Percentiles rank a stretch among this genome's conserved stretches.
Evolutionary conservation across 2,888 invertebrate species (phyloP).

Genomic region (Coelogynopora nodosa): DNA sequence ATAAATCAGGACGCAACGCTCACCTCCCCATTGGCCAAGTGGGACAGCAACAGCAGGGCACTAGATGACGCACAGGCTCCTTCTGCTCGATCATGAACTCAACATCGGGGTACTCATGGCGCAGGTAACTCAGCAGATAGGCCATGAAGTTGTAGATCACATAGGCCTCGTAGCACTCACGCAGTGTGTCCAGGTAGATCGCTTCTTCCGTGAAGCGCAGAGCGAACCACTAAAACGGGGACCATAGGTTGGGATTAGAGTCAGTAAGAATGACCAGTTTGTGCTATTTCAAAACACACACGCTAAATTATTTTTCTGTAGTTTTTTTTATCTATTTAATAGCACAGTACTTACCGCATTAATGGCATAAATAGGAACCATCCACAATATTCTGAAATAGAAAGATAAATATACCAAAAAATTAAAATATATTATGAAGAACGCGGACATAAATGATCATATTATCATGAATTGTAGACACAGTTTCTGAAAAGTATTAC

Average conservation of each 20-base stretch:
- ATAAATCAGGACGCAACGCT: too few relatives aligned
- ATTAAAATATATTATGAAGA: too few relatives aligned
- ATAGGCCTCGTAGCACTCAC: constrained; percentile 95
- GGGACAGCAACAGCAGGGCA: constrained; percentile 79
- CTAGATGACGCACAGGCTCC: constrained; percentile 80
- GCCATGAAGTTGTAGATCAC: constrained; percentile 97
- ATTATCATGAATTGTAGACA: too few relatives aligned
- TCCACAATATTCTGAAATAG: constrained; percentile 82
- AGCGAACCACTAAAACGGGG: constrained; percentile 72
- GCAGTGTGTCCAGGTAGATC: constrained; percentile 83
- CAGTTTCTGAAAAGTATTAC: too few relatives aligned
- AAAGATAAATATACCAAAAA: too few relatives aligned
- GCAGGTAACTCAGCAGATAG: constrained; percentile 82
- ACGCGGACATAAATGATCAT: too few relatives aligned
- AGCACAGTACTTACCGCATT: constrained; percentile 73
- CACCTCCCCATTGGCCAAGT: constrained; percentile 88
- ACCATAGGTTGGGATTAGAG: too few relatives aligned
- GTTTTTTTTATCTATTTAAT: too few relatives aligned
- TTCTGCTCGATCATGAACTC: constrained; percentile 68
- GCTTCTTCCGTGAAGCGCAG: constrained; percentile 79
- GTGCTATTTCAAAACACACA: too few relatives aligned
- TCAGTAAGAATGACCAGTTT: too few relatives aligned
- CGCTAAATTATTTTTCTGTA: too few relatives aligned
- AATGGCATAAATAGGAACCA: constrained; percentile 91
- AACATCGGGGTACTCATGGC: constrained; percentile 74